Base-by-base conservation (phyloP, 2,797 vertebrate genomes). In the Lepidocolaptes lacrymiger region DNA sequence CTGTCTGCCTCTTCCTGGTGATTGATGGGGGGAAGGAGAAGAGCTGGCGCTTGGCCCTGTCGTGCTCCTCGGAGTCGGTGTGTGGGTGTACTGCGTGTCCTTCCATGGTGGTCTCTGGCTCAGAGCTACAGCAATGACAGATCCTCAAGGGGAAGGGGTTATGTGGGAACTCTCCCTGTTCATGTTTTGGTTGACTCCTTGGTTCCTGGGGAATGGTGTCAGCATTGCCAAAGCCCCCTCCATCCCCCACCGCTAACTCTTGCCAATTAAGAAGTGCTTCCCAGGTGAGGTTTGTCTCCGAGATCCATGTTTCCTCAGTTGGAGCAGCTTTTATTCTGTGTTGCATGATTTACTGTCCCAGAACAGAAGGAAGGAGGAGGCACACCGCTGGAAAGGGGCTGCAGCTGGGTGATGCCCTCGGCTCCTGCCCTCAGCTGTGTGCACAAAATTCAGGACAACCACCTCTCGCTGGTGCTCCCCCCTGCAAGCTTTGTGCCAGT, bases 11-110 rank as follows among this genome's bases (percentile, higher is more conserved):
- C 41, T 39, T 79, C 30, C 72, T 5, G 0, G 23, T 90, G 95
- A 94, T 91, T 82, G 58, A 94, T 82, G 72, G 82, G 37, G 85
- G n/a, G 69, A 72, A 80, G 85, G 85, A 94, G 89, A 77, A 91
- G 88, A 81, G 79, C 76, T 96, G 94, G 95, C 83, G 0, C 88
- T 78, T 27, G 55, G 79, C 83, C 85, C 52, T 0, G 1, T 85
- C 2, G 0, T 76, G 59, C 71, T 93, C 55, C 41, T 71, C 17
- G 1, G 32, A 48, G 44, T 11, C 10, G 2, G 74, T 6, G 0
- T 63, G 55, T 88, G 82, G 76, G 66, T 93, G 82, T 74, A 52
- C 36, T 52, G 21, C 1, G 0, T 85, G 92, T 71, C 89, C 81
- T 58, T 54, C 69, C 76, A 30, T 6, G 85, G 95, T 93, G 95